These are phyloP conservation scores for Apodemia duryi DNA, from an alignment of 2,888 invertebrate species.

Conservation along the genomic window DNA sequence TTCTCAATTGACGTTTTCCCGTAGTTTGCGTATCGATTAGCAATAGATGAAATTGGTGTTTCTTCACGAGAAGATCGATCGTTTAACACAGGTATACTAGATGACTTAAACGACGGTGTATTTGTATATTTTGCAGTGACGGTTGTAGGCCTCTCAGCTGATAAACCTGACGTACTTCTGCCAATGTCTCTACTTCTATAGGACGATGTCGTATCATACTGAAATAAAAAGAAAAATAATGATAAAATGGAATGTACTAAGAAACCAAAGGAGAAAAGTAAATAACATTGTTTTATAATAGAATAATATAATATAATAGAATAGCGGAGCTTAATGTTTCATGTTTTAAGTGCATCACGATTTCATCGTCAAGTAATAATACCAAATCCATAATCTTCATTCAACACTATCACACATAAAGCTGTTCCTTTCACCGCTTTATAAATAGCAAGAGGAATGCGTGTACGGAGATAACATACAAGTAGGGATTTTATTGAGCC, in stretches of 20 bases:
- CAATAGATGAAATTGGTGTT: conserved; percentile 61
- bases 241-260: background rate
- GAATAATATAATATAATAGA: too few species aligned
- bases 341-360: conserved; percentile 16
- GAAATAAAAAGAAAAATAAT: conserved; percentile 39
- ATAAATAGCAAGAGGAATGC: conserved; percentile 66
- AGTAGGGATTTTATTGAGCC: conserved; percentile 51
- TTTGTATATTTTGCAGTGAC: conserved; percentile 69
- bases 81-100: conserved; percentile 65
- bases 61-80: conserved; percentile 63
- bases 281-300: conserved; percentile 1
- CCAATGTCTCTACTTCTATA: conserved; percentile 55
- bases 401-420: conserved; percentile 56
- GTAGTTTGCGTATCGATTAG: conserved; percentile 64
- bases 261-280: background rate
- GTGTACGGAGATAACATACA: conserved; percentile 45
- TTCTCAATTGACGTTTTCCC: conserved; percentile 44
- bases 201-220: conserved; percentile 67
- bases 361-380: conserved; percentile 23
- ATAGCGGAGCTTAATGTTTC: conserved; percentile 5
- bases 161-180: conserved; percentile 42
- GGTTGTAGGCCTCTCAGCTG: conserved; percentile 58
- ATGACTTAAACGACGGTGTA: conserved; percentile 66
- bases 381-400: conserved; percentile 47
- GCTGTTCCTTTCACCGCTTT: conserved; percentile 53